A percentile compares a stretch with the other conserved stretches of the same genome.
Conservation (phyloP, 2,888 invertebrate species). For the Agrotis puta region DNA sequence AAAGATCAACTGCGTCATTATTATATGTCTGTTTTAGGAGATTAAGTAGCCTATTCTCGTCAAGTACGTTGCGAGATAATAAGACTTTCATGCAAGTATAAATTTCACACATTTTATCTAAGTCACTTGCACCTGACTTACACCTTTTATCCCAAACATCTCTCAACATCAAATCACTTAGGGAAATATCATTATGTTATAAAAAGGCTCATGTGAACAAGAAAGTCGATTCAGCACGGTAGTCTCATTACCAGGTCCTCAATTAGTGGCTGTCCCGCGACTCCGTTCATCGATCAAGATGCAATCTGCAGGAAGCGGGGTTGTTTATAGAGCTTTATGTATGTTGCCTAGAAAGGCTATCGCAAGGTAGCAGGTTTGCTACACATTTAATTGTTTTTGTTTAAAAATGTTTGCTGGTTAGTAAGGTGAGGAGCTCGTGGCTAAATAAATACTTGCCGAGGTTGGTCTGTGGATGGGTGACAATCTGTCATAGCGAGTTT, state of each 20-base stretch:
- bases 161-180: background rate
- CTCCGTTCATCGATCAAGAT: slow-evolving; percentile 73
- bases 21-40: too few species aligned
- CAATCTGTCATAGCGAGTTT: too few species aligned
- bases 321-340: slow-evolving; percentile 55
- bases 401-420: slow-evolving; percentile 3
- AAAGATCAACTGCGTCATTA: too few species aligned
- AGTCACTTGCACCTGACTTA: too few species aligned
- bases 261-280: slow-evolving; percentile 69
- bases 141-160: too few species aligned
- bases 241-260: slow-evolving; percentile 62
- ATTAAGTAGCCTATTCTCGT: too few species aligned
- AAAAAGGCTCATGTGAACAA: slow-evolving; percentile 29
- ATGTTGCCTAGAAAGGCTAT: slow-evolving; percentile 54
- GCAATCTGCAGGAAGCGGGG: slow-evolving; percentile 65
- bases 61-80: too few species aligned
- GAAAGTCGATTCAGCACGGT: slow-evolving; percentile 60
- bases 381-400: slow-evolving; percentile 44
- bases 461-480: too few species aligned
- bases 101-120: too few species aligned
- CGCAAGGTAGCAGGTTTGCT: slow-evolving; percentile 40
- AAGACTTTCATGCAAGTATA: too few species aligned
- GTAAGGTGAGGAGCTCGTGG: too few species aligned
- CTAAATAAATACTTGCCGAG: too few species aligned
- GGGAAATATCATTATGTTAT: background rate